phyloP scores from a whole-genome alignment of 2,888 invertebrate genomes.

The Drosophila ustulata region DNA sequence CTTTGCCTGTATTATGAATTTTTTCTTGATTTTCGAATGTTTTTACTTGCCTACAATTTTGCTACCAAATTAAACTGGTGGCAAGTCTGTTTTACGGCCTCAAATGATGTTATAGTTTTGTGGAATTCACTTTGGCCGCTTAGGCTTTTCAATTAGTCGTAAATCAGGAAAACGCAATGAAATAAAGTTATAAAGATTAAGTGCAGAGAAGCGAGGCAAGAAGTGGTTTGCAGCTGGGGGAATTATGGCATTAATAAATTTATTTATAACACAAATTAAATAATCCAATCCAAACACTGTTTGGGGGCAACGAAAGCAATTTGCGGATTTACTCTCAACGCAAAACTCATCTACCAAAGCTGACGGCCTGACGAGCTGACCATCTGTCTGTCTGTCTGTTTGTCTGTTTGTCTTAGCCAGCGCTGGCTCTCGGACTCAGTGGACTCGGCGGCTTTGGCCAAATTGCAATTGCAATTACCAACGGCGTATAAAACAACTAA shows the following conservation, averaged over 20 bases:
- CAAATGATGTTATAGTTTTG: slow-evolving; percentile 46
- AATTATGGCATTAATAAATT: slow-evolving; percentile 70
- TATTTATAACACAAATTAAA: slow-evolving; percentile 80
- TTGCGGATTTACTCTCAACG: slow-evolving; percentile 56
- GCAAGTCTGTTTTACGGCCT: slow-evolving; percentile 12
- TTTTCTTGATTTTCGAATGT: too few relatives aligned
- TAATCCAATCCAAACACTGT: slow-evolving; percentile 60
- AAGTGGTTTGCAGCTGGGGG: background rate
- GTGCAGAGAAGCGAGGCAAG: slow-evolving; percentile 4
- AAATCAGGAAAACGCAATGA: slow-evolving; percentile 39
- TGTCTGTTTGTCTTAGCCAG: background rate
- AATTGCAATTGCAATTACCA: slow-evolving; percentile 78
- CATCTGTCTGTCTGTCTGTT: background rate
- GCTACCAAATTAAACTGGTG: background rate
- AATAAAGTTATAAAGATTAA: slow-evolving; percentile 3
- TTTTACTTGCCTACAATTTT: background rate
- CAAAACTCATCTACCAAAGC: slow-evolving; percentile 41
- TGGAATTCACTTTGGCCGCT: slow-evolving; percentile 7
- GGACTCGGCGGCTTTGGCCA: slow-evolving; percentile 57
- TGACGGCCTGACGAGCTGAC: slow-evolving; percentile 19
- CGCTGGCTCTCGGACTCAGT: background rate
- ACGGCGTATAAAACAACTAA: slow-evolving; percentile 60
- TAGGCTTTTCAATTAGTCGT: slow-evolving; percentile 63
- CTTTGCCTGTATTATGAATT: too few relatives aligned
- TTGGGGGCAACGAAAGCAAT: slow-evolving; percentile 65